A percentile compares a stretch with the other conserved stretches of the same genome.
These are phyloP conservation scores for Notodonta dromedarius DNA, from an alignment of 2,888 invertebrate species.

Conservation along the genomic window DNA sequence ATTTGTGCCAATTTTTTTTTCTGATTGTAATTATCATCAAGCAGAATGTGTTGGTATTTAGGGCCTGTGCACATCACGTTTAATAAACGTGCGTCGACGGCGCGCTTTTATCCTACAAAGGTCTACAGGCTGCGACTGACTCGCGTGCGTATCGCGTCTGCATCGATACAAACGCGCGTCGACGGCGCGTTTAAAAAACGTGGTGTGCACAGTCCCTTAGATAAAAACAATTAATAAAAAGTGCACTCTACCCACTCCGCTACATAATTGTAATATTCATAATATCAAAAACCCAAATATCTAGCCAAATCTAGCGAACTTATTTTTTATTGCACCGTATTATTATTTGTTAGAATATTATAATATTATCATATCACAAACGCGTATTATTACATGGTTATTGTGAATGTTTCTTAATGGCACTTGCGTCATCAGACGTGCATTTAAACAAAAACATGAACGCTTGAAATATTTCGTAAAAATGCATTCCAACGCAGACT, in stretches of 20 bases:
- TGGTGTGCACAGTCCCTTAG: no score
- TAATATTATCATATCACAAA: constrained; percentile 41
- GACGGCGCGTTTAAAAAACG: no score
- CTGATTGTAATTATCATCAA: no score
- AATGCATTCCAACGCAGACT: constrained; percentile 4
- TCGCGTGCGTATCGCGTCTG: no score
- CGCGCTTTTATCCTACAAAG: no score
- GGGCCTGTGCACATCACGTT: no score
- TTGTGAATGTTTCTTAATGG: constrained; percentile 47
- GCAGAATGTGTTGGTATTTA: no score
- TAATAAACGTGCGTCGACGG: no score
- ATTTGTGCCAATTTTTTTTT: no score
- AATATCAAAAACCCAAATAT: constrained; percentile 7
- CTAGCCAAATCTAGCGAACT: constrained; percentile 42
- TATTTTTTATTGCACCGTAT: constrained; percentile 43
- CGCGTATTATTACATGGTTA: constrained; percentile 31
- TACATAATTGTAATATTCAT: not conserved
- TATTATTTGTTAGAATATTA: constrained; percentile 11
- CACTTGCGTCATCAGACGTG: constrained; percentile 27
- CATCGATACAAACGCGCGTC: no score
- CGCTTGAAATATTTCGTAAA: not conserved
- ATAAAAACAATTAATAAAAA: no score
- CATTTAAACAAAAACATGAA: not conserved
- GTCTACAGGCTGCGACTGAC: no score
- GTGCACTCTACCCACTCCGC: not conserved